A percentile compares a stretch with the other conserved stretches of the same genome.
Evolutionary conservation across 2,797 vertebrate genomes (phyloP).

Genomic region (Jordanella pulchra): DNA sequence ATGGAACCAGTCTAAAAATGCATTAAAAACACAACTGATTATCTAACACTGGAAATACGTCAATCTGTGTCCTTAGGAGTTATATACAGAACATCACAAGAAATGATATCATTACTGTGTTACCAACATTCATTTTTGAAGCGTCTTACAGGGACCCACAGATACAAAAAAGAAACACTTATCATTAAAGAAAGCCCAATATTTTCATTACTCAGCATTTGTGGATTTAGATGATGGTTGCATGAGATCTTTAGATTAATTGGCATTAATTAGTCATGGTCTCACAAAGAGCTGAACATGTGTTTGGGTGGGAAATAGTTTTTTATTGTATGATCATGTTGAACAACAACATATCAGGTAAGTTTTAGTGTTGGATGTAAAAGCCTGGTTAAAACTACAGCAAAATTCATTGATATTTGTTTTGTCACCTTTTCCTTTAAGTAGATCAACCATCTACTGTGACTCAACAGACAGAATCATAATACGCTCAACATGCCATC

Average conservation of each 20-base stretch:
- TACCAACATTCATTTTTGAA: neutral
- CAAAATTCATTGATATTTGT: neutral
- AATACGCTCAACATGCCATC: conserved; percentile 37
- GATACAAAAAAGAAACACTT: neutral
- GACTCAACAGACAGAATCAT: conserved; percentile 7
- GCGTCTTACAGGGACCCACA: neutral
- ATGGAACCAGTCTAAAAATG: conserved; percentile 20
- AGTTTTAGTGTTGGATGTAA: neutral
- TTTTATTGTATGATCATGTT: too few species aligned
- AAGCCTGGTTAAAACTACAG: neutral
- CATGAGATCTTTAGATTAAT: neutral
- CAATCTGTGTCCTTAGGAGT: neutral
- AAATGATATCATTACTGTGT: neutral
- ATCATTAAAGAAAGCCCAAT: neutral
- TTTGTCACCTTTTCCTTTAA: neutral
- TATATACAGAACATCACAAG: neutral
- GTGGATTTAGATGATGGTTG: neutral
- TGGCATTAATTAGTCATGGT: neutral
- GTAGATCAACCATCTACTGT: neutral
- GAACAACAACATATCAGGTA: too few species aligned
- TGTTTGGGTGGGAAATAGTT: too few species aligned
- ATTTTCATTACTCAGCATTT: neutral
- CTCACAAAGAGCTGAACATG: neutral
- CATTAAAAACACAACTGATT: conserved; percentile 23
- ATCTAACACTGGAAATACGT: conserved; percentile 22